Conservation (phyloP, 2,797 vertebrate genomes). For the Premnoplex brunnescens region DNA sequence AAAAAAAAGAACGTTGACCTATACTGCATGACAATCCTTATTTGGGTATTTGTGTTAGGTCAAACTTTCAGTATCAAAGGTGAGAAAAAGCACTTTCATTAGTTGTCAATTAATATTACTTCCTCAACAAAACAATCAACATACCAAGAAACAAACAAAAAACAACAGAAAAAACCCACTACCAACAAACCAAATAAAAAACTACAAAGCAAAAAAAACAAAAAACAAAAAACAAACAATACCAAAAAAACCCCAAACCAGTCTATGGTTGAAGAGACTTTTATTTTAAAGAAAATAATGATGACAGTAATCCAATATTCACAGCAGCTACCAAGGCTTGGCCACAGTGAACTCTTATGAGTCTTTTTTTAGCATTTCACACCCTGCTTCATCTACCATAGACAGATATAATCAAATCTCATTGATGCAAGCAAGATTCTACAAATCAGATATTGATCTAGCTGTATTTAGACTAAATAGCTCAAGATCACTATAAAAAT, state of each 20-base stretch:
- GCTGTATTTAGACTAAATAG: background rate
- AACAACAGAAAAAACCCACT: too few species aligned
- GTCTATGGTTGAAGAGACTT: background rate
- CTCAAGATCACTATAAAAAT: background rate
- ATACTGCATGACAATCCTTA: background rate
- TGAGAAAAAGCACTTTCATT: background rate
- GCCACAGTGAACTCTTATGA: accelerated
- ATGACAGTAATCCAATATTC: background rate
- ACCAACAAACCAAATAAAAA: too few species aligned
- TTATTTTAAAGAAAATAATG: background rate
- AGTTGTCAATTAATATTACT: background rate
- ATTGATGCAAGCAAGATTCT: background rate
- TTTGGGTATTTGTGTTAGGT: background rate
- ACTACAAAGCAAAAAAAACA: too few species aligned
- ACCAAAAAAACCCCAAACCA: background rate
- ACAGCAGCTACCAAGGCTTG: background rate
- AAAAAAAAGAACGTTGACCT: too few species aligned
- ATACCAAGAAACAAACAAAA: background rate
- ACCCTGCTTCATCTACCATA: background rate
- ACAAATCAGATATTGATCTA: background rate
- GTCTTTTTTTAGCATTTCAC: background rate
- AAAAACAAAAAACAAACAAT: too few species aligned
- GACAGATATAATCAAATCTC: background rate
- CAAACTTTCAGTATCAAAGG: background rate
- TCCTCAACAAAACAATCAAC: background rate